Percentiles rank a stretch among this genome's conserved stretches.
phyloP scores from a whole-genome alignment of 2,113 vertebrate genomes.

The cattle (Bos taurus) region ARS-UCD2.0 NC_037333.1:91002001-91002500 shows the following conservation, averaged over 20 bases:
- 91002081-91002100: neutral
- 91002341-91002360: neutral
- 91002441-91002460: neutral
- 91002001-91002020: slow-evolving; percentile 14
- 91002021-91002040: neutral
- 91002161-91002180: neutral
- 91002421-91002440: neutral
- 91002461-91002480: neutral
- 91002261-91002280: neutral
- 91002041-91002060: neutral
- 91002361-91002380: neutral
- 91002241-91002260: neutral
- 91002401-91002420: neutral
- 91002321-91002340: neutral
- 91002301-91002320: neutral
- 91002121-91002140: neutral
- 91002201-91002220: neutral
- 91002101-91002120: neutral
- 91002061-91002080: neutral
- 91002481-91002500: neutral
- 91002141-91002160: neutral
- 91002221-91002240: neutral
- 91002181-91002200: neutral
- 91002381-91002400: neutral
- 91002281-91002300: neutral